phyloP scores from a whole-genome alignment of 2,113 vertebrate species.

The Symphodus melops region DNA sequence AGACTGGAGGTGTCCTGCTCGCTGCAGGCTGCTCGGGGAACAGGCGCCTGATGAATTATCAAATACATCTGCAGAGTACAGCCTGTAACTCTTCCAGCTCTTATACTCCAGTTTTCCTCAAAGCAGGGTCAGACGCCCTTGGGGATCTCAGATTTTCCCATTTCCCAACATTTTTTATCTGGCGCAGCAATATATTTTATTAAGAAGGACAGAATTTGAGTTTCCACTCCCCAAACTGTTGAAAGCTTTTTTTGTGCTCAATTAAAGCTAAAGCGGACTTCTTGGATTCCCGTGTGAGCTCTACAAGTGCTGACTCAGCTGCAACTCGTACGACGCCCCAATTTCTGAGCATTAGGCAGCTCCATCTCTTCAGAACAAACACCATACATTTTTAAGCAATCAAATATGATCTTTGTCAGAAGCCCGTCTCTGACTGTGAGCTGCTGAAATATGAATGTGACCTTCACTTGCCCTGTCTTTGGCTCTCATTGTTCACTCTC shows the following conservation, averaged over 20 bases:
- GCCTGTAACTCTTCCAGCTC: constrained; percentile 49
- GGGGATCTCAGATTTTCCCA: constrained; percentile 44
- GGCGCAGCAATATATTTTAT: constrained; percentile 50
- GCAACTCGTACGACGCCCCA: constrained; percentile 17
- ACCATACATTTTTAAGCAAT: constrained; percentile 72
- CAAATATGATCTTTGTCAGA: constrained; percentile 52
- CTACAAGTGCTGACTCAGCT: constrained; percentile 31
- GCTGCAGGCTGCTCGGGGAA: constrained; percentile 28
- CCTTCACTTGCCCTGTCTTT: constrained; percentile 66
- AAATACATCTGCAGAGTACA: constrained; percentile 51
- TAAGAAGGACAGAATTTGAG: constrained; percentile 48
- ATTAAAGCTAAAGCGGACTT: constrained; percentile 41
- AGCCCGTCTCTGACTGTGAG: constrained; percentile 35
- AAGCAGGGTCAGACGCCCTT: constrained; percentile 42
- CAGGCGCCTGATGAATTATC: constrained; percentile 61
- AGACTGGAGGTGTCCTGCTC: constrained; percentile 31
- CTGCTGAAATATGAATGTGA: constrained; percentile 80
- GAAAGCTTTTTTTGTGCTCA: constrained; percentile 57
- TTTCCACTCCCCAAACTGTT: constrained; percentile 47
- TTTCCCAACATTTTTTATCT: constrained; percentile 40
- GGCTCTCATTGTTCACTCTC: constrained; percentile 46
- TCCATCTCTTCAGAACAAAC: constrained; percentile 52
- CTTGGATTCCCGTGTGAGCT: constrained; percentile 36
- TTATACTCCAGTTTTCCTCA: constrained; percentile 43
- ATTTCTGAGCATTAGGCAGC: constrained; percentile 33